phyloP scores from a whole-genome alignment of 2,888 invertebrate genomes.

The Drosophila phalerata region DNA sequence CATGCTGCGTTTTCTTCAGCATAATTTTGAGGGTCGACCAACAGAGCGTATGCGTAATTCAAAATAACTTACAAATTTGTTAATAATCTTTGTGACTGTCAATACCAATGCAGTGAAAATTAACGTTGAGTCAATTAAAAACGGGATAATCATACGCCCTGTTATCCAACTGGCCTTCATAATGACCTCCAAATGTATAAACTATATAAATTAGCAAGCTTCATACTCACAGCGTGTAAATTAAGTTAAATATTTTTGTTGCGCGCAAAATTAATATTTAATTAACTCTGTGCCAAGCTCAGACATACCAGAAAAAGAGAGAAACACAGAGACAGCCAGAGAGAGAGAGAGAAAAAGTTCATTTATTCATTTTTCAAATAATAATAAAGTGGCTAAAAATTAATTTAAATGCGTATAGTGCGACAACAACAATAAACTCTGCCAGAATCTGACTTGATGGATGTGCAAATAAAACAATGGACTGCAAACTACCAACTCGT shows the following conservation, averaged over 20 bases:
- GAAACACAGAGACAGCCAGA: background rate
- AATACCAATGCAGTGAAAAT: background rate
- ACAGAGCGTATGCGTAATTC: slow-evolving; percentile 21
- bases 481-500: slow-evolving; percentile 54
- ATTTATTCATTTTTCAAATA: slow-evolving; percentile 63
- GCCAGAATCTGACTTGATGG: slow-evolving; percentile 39
- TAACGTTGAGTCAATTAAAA: slow-evolving; percentile 12
- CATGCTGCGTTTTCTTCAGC: slow-evolving; percentile 35
- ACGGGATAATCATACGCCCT: slow-evolving; percentile 22
- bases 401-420: slow-evolving; percentile 51
- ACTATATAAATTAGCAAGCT: slow-evolving; percentile 42
- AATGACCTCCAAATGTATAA: slow-evolving; percentile 1
- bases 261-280: slow-evolving; percentile 58
- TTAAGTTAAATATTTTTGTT: slow-evolving; percentile 57
- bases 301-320: background rate
- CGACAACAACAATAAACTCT: slow-evolving; percentile 41
- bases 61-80: background rate
- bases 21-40: slow-evolving; percentile 9
- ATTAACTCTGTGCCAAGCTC: slow-evolving; percentile 49
- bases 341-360: slow-evolving; percentile 13
- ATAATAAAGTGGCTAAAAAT: slow-evolving; percentile 68
- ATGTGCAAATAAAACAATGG: slow-evolving; percentile 60
- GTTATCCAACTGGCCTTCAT: slow-evolving; percentile 3
- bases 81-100: background rate
- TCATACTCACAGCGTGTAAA: slow-evolving; percentile 23